Conservation (phyloP, 2,113 vertebrate species). For the Chaetops frenatus region DNA sequence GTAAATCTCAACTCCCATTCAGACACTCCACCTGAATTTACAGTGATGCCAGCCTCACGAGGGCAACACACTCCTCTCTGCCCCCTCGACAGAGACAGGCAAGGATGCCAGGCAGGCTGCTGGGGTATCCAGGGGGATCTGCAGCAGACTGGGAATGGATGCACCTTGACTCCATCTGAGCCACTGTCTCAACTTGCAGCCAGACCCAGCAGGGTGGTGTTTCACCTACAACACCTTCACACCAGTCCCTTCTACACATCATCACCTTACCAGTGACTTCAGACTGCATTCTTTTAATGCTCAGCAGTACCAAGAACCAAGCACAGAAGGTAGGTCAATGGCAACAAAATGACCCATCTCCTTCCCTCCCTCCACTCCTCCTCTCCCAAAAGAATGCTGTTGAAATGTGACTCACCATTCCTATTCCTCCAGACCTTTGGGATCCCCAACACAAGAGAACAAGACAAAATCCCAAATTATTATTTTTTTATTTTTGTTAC, state of each 20-base stretch:
- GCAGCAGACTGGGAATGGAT: not conserved
- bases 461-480: not conserved
- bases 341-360: not conserved
- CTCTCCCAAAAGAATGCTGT: not conserved
- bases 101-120: not conserved
- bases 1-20: not conserved
- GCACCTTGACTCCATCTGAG: not conserved
- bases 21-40: not conserved
- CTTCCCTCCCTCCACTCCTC: not conserved
- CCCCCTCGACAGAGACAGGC: rapidly evolving
- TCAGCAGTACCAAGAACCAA: not conserved
- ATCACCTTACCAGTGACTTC: rapidly evolving
- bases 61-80: not conserved
- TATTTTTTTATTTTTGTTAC: not conserved
- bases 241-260: not conserved
- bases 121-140: not conserved
- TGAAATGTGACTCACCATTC: not conserved
- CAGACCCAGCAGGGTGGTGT: not conserved
- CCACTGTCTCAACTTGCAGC: rapidly evolving
- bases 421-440: not conserved
- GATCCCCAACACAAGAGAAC: not conserved
- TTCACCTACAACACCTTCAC: not conserved
- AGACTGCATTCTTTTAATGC: not conserved
- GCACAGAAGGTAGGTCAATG: not conserved
- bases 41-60: not conserved